A percentile compares a stretch with the other conserved stretches of the same genome.
Conservation (phyloP, 2,113 vertebrate species). For the Apaloderma vittatum region DNA sequence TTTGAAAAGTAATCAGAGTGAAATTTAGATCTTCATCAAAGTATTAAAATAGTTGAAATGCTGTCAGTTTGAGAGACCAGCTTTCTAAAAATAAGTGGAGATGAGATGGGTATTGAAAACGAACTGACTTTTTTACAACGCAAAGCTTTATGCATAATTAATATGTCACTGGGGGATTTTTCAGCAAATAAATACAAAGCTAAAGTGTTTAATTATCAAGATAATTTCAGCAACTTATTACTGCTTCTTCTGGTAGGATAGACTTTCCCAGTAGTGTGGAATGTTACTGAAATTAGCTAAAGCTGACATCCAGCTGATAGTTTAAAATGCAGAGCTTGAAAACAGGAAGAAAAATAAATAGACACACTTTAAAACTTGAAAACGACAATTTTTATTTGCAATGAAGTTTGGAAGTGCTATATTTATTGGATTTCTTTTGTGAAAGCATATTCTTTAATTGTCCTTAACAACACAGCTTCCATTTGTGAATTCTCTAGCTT, state of each 20-base stretch:
- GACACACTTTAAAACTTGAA: not conserved
- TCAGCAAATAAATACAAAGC: slow-evolving; percentile 55
- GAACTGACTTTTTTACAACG: not conserved
- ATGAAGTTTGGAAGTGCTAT: not conserved
- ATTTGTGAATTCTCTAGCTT: not conserved
- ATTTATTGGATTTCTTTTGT: not conserved
- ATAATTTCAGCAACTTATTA: slow-evolving; percentile 41
- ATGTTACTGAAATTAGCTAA: not conserved
- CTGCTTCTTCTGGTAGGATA: slow-evolving; percentile 12
- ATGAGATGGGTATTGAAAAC: slow-evolving; percentile 1
- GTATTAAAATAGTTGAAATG: not conserved
- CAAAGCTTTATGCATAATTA: slow-evolving; percentile 24
- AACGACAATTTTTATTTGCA: not conserved
- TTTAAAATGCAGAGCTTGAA: not conserved
- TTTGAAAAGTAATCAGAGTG: not conserved
- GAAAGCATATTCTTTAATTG: not conserved
- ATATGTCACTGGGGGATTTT: slow-evolving; percentile 39
- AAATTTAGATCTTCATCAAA: not conserved
- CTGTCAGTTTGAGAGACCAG: not conserved
- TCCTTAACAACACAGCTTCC: not conserved
- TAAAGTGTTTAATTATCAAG: slow-evolving; percentile 24
- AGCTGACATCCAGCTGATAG: not conserved
- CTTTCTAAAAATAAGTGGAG: not conserved
- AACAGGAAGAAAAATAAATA: not conserved
- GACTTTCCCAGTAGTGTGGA: not conserved